Evolutionary conservation across 2,113 vertebrate genomes (phyloP).

Genomic region (Heptranchias perlo): DNA sequence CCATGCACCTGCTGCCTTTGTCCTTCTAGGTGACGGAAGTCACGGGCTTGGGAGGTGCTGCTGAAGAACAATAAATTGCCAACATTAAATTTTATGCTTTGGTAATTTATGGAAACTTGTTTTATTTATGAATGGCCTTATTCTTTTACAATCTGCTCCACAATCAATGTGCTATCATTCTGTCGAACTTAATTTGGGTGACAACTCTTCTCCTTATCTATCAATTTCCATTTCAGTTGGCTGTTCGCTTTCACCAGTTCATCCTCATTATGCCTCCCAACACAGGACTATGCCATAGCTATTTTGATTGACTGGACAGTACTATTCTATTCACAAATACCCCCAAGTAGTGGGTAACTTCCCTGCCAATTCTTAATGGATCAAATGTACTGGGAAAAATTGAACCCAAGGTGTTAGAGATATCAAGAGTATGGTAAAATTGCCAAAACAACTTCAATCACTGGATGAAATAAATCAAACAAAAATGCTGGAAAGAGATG

Average conservation of each 20-base stretch:
- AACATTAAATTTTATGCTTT: neutral
- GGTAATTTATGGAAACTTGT: neutral
- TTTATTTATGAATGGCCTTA: neutral
- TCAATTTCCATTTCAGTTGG: neutral
- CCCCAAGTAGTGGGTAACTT: no score
- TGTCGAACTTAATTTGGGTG: neutral
- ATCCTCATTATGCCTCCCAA: neutral
- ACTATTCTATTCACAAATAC: no score
- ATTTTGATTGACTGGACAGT: neutral
- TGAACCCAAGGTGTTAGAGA: no score
- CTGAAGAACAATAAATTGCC: neutral
- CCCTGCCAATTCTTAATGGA: no score
- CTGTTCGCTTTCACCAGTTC: neutral
- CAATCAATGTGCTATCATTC: neutral
- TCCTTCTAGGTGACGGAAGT: no score
- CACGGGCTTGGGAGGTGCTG: neutral
- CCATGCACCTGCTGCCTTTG: neutral
- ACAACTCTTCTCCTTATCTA: neutral
- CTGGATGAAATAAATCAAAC: no score
- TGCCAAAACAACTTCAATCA: no score
- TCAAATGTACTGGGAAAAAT: no score
- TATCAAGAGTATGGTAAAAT: no score
- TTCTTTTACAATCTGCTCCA: neutral
- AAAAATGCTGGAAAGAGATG: no score
- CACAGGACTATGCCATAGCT: neutral